Base-by-base conservation (phyloP, 2,888 invertebrate species). In the Eulithis prunata region DNA sequence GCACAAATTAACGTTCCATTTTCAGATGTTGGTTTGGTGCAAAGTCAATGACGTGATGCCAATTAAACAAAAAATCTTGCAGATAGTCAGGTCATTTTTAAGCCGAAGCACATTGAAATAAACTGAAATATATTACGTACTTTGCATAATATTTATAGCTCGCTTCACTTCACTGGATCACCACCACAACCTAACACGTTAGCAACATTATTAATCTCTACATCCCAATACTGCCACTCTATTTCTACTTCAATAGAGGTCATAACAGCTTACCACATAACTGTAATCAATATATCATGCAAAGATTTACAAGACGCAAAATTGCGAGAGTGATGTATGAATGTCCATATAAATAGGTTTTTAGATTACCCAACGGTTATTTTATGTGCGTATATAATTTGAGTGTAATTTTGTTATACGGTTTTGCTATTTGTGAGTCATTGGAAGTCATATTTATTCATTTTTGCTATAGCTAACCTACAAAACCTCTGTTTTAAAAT, bases 321-420 rank as follows among this genome's bases (percentile, higher is more conserved):
- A 61, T 64, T 52, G 55, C 43, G 38, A 61, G 65, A 55, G 59
- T 69, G 69, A 69, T 55, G 57, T 64, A 63, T 61, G 38, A 41
- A 43, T 65, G 55, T 32, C 64, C 57, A 54, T 66, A 53, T 45
- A 64, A 66, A 63, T 69, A 59, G 71, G 68, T 73, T 70, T 70
- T 67, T 67, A 73, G 73, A 70, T 64, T 69, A 36, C 12, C 28
- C 41, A 69, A 70, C 73, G 66, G 71, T 71, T 12, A 60, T 66
- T 70, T 28, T 62, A 66, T 57, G 57, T 14, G 57, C 62, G 46
- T 58, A n/a, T 58, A 57, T 66, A 57, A 55, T 60, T 64, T 66
- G 45, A 5, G 32, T 28, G 14, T 28, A 21, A 41, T 43, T 65
- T 53, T 38, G 51, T 51, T 51, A 51, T 5, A 53, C 53, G 32